phyloP scores from a whole-genome alignment of 2,888 invertebrate genomes.

The Cerastoderma edule region DNA sequence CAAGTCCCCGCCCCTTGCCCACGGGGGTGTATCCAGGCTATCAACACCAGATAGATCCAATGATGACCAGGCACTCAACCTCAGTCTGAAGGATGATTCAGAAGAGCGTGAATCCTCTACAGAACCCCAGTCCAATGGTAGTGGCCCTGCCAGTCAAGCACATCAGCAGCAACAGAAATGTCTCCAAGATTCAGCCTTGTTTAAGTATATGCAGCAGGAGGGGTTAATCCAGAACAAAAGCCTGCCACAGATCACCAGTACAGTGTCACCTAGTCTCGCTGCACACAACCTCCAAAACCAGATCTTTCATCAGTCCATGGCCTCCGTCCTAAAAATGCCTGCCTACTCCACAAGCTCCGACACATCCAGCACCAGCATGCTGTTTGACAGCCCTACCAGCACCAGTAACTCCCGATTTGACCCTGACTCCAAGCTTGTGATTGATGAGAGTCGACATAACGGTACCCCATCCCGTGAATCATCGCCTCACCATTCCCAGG shows the following conservation, averaged over 20 bases:
- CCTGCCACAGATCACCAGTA: slow-evolving; percentile 39
- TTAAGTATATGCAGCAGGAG: slow-evolving; percentile 82
- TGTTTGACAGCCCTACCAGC: slow-evolving; percentile 44
- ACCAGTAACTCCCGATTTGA: slow-evolving; percentile 23
- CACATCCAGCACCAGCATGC: slow-evolving; percentile 33
- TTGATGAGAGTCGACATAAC: slow-evolving; percentile 41
- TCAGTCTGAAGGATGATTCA: slow-evolving; percentile 85
- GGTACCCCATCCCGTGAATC: slow-evolving; percentile 13
- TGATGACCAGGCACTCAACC: slow-evolving; percentile 89
- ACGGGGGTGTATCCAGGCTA: slow-evolving; percentile 59
- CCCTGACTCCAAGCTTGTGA: slow-evolving; percentile 32
- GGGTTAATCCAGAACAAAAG: slow-evolving; percentile 67
- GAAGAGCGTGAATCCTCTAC: slow-evolving; percentile 36
- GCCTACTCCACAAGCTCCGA: slow-evolving; percentile 23
- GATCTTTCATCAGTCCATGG: slow-evolving; percentile 45
- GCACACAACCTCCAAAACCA: slow-evolving; percentile 58
- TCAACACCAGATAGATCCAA: slow-evolving; percentile 56
- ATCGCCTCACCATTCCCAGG: background rate
- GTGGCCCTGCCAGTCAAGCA: slow-evolving; percentile 24
- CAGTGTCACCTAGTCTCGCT: slow-evolving; percentile 45
- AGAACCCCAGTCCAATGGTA: slow-evolving; percentile 23
- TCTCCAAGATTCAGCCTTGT: slow-evolving; percentile 76
- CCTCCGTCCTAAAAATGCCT: slow-evolving; percentile 47
- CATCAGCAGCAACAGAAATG: slow-evolving; percentile 45
- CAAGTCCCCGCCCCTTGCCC: slow-evolving; percentile 74